Evolutionary conservation across 2,888 invertebrate genomes (phyloP).

Genomic region (Erebia ligea): DNA sequence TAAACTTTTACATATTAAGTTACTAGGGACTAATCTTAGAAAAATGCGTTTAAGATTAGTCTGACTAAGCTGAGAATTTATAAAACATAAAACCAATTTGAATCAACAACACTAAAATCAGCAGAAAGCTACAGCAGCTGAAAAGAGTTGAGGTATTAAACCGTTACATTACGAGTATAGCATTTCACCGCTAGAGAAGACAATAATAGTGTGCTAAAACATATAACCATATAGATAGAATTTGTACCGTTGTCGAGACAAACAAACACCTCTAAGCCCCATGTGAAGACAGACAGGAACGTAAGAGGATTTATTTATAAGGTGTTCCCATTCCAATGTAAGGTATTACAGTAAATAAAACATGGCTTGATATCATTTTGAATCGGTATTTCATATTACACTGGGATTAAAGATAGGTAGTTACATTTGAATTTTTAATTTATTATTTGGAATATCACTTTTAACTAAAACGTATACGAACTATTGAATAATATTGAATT

Average conservation of each 20-base stretch:
- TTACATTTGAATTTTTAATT: not conserved
- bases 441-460: not conserved
- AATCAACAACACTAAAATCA: too few relatives aligned
- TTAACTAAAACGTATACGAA: too few relatives aligned
- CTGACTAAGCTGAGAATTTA: too few relatives aligned
- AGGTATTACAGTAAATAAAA: constrained; percentile 5
- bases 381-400: not conserved
- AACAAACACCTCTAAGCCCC: constrained; percentile 10
- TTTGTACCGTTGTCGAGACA: not conserved
- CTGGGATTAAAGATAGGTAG: not conserved
- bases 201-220: not conserved
- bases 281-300: constrained; percentile 6
- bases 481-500: too few relatives aligned
- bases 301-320: constrained; percentile 19
- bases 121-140: too few relatives aligned
- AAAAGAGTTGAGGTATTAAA: too few relatives aligned
- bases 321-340: constrained; percentile 4
- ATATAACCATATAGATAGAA: not conserved
- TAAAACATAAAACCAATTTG: too few relatives aligned
- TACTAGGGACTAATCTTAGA: too few relatives aligned
- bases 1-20: too few relatives aligned
- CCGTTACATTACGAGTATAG: not conserved
- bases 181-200: not conserved
- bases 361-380: constrained; percentile 11
- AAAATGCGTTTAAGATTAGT: too few relatives aligned